These are phyloP conservation scores for Scolanthus callimorphus DNA, from an alignment of 92 coral and sea anemone species.

Conservation along the genomic window DNA sequence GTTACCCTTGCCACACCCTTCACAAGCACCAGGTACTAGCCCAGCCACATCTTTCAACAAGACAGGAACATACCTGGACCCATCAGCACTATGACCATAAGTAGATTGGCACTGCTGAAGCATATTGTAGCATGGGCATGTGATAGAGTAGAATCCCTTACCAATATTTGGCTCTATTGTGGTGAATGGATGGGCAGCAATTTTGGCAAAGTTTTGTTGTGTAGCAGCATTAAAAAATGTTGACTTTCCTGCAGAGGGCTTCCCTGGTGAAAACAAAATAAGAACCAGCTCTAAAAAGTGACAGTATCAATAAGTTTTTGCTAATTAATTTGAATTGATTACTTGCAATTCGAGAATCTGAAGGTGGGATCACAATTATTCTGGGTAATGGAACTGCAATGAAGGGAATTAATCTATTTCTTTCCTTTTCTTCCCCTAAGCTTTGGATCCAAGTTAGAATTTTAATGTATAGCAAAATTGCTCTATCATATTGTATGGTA, in stretches of 20 bases:
- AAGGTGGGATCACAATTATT: too few relatives aligned
- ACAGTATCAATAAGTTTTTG: too few relatives aligned
- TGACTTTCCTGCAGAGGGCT: constrained; percentile 87
- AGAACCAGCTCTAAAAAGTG: too few relatives aligned
- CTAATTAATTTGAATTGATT: too few relatives aligned
- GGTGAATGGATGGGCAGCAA: constrained; percentile 81
- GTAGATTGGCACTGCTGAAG: constrained; percentile 52
- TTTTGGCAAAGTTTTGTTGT: constrained; percentile 60
- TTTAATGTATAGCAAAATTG: too few relatives aligned
- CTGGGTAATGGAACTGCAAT: too few relatives aligned
- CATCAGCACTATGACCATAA: constrained; percentile 63
- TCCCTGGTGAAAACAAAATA: constrained; percentile 36
- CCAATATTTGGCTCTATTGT: constrained; percentile 84
- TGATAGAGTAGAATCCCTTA: constrained; percentile 63
- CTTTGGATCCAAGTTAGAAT: too few relatives aligned
- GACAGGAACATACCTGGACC: constrained; percentile 69
- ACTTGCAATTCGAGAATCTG: too few relatives aligned
- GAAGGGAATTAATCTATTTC: too few relatives aligned
- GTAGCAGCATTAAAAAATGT: constrained; percentile 84
- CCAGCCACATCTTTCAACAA: constrained; percentile 84
- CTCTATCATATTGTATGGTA: too few relatives aligned
- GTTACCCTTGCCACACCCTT: constrained; percentile 80
- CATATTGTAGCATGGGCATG: constrained; percentile 61
- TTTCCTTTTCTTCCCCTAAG: too few relatives aligned
- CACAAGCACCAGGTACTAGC: constrained; percentile 85